Evolutionary conservation across 2,797 vertebrate genomes (phyloP).

Genomic region (Mionectes olivaceus): DNA sequence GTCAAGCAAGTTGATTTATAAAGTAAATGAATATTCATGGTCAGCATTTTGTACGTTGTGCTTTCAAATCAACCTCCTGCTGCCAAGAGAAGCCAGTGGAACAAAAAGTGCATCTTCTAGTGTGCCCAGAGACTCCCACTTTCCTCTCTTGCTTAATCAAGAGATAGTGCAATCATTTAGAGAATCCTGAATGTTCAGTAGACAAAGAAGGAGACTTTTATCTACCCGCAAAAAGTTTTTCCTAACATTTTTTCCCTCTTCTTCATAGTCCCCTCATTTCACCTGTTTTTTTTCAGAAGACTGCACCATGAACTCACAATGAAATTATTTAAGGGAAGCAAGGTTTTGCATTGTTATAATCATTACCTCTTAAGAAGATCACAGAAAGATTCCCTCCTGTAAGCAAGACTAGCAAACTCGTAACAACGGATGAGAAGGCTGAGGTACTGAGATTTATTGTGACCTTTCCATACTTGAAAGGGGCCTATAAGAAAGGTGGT

Average conservation of each 20-base stretch:
- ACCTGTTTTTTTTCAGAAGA: background rate
- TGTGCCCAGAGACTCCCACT: background rate
- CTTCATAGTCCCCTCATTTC: background rate
- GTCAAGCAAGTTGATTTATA: background rate
- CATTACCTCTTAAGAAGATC: background rate
- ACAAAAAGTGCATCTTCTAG: background rate
- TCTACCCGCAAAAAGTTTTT: background rate
- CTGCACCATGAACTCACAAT: background rate
- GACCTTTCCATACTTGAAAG: background rate
- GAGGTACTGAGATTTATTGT: background rate
- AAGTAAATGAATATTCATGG: conserved; percentile 47
- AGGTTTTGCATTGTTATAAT: background rate
- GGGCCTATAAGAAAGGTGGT: background rate
- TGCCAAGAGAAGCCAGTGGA: background rate
- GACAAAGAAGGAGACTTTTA: background rate
- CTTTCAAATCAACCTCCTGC: conserved; percentile 34
- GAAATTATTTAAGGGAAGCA: background rate
- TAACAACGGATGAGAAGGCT: background rate
- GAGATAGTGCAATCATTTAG: background rate
- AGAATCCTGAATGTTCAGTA: background rate
- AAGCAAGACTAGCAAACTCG: background rate
- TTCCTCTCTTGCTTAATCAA: background rate
- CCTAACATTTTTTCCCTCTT: background rate
- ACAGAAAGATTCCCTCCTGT: background rate
- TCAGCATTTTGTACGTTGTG: background rate